Evolutionary conservation across 2,888 invertebrate species (phyloP).

Genomic region (Parapristionchus giblindavisi): DNA sequence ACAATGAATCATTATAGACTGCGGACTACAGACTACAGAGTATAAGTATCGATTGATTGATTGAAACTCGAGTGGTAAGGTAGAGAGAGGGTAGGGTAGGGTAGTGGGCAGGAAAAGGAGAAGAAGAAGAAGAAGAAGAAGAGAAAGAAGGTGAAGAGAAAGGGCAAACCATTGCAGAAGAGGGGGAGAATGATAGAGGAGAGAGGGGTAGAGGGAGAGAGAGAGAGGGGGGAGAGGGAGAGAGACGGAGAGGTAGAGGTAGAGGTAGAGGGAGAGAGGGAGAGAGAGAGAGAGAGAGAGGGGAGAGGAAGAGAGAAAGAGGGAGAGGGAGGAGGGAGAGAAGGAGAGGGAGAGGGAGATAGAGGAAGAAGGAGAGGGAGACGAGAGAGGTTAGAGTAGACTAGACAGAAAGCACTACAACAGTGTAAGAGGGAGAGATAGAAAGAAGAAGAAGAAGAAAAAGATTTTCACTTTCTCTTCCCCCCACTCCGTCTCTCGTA

Average conservation of each 20-base stretch:
- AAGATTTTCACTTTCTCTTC: neutral
- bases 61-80: too few species aligned
- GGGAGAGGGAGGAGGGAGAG: conserved; percentile 18
- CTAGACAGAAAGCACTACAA: neutral
- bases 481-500: neutral
- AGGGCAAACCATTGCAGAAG: neutral
- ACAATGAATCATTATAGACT: too few species aligned
- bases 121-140: neutral
- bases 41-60: too few species aligned
- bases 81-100: too few species aligned
- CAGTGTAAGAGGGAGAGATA: conserved; percentile 3
- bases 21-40: too few species aligned
- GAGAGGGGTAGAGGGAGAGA: conserved; percentile 36
- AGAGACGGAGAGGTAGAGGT: conserved; percentile 36
- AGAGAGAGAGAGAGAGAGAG: conserved; percentile 37
- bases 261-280: conserved; percentile 32
- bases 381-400: conserved; percentile 1
- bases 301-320: conserved; percentile 38
- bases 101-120: neutral
- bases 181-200: neutral
- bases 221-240: conserved; percentile 37
- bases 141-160: neutral
- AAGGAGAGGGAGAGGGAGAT: neutral
- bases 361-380: conserved; percentile 19
- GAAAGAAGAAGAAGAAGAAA: neutral